These are phyloP conservation scores for Thryonomys swinderianus DNA, from an alignment of 2,113 vertebrate species.

Conservation along the genomic window DNA sequence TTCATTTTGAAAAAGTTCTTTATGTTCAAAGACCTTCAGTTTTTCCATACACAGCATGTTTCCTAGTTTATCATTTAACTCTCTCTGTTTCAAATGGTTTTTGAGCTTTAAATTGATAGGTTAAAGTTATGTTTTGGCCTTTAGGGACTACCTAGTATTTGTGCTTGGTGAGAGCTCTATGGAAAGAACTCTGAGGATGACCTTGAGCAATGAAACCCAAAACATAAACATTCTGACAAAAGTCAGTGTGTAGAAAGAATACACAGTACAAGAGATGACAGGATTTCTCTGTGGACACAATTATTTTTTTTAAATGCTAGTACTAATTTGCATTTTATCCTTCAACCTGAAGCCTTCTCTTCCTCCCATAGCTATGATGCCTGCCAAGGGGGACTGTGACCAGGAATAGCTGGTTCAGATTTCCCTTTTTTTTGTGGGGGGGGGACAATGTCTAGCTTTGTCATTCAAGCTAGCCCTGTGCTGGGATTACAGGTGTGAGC, in stretches of 20 bases:
- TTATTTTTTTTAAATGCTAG: constrained; percentile 44
- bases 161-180: background rate
- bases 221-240: constrained; percentile 49
- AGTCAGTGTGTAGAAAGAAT: background rate
- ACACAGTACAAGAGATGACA: background rate
- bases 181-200: constrained; percentile 25
- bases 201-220: constrained; percentile 44
- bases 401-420: background rate
- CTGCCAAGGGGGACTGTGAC: background rate
- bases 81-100: background rate
- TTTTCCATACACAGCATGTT: background rate
- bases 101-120: background rate
- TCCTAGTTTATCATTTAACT: constrained; percentile 24
- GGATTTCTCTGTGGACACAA: constrained; percentile 9
- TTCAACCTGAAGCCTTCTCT: constrained; percentile 27
- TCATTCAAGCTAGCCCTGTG: too few species aligned
- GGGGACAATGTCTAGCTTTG: too few species aligned
- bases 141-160: background rate
- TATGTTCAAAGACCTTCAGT: background rate
- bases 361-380: background rate
- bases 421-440: too few species aligned
- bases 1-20: constrained; percentile 4
- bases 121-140: background rate
- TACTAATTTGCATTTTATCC: constrained; percentile 41
- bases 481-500: too few species aligned